phyloP scores from a whole-genome alignment of 64 coral and sea anemone genomes.

The Porites lutea region DNA sequence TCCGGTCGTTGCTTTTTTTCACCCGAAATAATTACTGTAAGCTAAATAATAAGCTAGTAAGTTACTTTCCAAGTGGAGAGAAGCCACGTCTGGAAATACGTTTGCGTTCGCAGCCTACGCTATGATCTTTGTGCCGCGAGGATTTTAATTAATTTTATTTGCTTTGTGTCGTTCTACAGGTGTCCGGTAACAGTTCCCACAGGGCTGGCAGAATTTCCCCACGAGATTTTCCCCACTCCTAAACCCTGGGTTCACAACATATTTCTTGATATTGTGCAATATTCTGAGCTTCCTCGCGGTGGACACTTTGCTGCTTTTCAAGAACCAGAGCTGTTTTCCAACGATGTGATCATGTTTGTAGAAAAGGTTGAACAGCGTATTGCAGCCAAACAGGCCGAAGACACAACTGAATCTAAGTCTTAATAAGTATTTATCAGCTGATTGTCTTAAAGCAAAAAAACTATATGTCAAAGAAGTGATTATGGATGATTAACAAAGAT shows the following conservation, averaged over 20 bases:
- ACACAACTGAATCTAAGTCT: background rate
- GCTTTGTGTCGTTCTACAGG: constrained; percentile 2
- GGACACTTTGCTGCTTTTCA: constrained; percentile 95
- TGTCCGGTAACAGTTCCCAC: constrained; percentile 50
- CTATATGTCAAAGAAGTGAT: too few relatives aligned
- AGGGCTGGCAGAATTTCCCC: constrained; percentile 81
- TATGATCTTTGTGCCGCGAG: too few relatives aligned
- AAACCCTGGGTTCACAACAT: constrained; percentile 37
- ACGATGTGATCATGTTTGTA: constrained; percentile 82
- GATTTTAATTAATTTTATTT: background rate
- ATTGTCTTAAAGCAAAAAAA: too few relatives aligned
- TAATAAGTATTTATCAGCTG: too few relatives aligned
- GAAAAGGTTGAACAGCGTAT: constrained; percentile 69
- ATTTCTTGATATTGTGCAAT: constrained; percentile 77
- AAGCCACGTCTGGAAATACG: background rate
- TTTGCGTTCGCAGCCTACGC: background rate
- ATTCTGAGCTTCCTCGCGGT: constrained; percentile 79
- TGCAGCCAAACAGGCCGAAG: background rate
- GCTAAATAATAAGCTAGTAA: too few relatives aligned
- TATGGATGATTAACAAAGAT: too few relatives aligned
- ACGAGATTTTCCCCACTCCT: constrained; percentile 42
- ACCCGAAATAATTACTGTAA: too few relatives aligned
- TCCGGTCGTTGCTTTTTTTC: too few relatives aligned
- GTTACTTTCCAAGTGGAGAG: too few relatives aligned
- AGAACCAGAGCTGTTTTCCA: constrained; percentile 69